Conservation (phyloP, 23 tunicate genomes). For the Diplosoma virens region DNA sequence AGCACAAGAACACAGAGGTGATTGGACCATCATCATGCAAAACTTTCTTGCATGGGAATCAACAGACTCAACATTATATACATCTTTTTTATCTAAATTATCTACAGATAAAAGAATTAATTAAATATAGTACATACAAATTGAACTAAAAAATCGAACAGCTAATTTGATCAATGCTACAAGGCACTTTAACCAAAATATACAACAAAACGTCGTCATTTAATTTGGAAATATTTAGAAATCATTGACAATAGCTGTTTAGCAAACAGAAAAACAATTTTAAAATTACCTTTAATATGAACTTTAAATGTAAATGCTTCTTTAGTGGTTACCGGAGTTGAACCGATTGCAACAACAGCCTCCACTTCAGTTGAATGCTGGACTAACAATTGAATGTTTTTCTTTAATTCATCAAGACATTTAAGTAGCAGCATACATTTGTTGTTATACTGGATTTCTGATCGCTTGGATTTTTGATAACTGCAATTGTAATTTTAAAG, state of each 20-base stretch:
- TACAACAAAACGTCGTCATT: no score
- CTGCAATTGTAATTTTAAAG: no score
- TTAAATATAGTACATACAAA: no score
- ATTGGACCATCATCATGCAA: constrained; percentile 29
- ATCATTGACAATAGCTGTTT: no score
- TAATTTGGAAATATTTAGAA: no score
- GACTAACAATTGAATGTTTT: background rate
- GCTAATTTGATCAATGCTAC: no score
- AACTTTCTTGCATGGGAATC: constrained; percentile 13
- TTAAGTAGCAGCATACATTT: background rate
- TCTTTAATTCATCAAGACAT: background rate
- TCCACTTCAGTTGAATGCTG: background rate
- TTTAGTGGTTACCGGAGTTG: constrained; percentile 19
- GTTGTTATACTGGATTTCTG: constrained; percentile 4
- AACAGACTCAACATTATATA: background rate
- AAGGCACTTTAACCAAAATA: no score
- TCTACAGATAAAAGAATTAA: background rate
- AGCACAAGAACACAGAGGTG: background rate
- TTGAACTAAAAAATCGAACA: no score
- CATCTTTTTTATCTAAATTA: background rate
- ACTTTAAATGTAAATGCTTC: constrained; percentile 9
- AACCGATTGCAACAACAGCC: constrained; percentile 7
- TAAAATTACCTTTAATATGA: background rate
- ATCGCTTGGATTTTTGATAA: constrained; percentile 2
- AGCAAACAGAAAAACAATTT: no score